Conservation (phyloP, 2,113 vertebrate species). For the Trichechus manatus region DNA sequence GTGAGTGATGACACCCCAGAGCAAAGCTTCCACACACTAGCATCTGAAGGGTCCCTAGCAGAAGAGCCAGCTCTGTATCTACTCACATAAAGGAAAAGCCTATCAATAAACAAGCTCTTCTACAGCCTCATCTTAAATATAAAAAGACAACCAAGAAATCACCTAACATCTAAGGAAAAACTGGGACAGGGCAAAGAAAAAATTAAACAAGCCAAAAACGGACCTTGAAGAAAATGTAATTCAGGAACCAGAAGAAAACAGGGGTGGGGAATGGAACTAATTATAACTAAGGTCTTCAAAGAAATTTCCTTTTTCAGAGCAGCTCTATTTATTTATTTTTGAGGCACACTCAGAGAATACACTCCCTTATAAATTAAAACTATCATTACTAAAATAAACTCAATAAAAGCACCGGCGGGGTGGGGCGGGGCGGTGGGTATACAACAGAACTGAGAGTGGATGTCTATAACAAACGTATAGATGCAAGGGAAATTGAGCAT, state of each 20-base stretch:
- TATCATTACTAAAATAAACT: not conserved
- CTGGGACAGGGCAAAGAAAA: not conserved
- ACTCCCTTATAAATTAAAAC: not conserved
- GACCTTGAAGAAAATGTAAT: not conserved
- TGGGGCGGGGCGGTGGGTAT: not conserved
- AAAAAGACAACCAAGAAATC: conserved; percentile 32
- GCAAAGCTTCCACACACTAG: not conserved
- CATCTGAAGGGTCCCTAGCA: not conserved
- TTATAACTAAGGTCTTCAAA: not conserved
- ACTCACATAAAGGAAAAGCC: not conserved
- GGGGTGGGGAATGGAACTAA: not conserved
- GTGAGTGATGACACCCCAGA: not conserved
- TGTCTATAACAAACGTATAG: not conserved
- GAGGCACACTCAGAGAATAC: not conserved
- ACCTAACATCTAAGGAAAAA: conserved; percentile 20
- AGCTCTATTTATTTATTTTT: not conserved
- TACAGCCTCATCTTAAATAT: not conserved
- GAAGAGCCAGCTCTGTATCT: not conserved
- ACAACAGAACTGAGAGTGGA: not conserved
- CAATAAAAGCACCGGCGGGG: not conserved
- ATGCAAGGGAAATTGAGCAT: not conserved
- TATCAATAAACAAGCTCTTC: not conserved
- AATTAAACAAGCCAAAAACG: not conserved
- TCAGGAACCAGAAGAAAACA: not conserved
- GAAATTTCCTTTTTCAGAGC: not conserved